Evolutionary conservation across 2,113 vertebrate genomes (phyloP).

Genomic region (Ondatra zibethicus): DNA sequence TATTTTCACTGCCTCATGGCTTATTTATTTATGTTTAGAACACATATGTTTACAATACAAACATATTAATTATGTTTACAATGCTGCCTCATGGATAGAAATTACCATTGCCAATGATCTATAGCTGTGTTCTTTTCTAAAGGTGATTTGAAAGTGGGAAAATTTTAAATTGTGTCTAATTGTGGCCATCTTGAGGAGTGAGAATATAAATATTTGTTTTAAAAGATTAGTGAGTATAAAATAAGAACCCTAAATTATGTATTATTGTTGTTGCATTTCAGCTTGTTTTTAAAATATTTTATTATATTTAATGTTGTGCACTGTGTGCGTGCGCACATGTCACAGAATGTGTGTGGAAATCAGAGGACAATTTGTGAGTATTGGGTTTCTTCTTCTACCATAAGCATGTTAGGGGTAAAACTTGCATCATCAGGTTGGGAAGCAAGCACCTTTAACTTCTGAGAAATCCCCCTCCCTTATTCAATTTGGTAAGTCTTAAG

Average conservation of each 20-base stretch:
- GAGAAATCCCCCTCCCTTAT: too few relatives aligned
- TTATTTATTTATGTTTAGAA: background rate
- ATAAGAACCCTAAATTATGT: background rate
- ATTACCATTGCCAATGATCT: background rate
- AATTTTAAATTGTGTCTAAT: background rate
- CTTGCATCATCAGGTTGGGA: background rate
- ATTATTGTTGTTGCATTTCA: background rate
- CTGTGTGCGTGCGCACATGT: background rate
- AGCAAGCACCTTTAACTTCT: background rate
- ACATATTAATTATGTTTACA: background rate
- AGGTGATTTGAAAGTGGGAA: background rate
- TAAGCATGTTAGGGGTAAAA: accelerated
- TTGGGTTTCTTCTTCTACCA: background rate
- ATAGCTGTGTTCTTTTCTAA: background rate
- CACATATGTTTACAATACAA: background rate
- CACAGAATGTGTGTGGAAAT: background rate
- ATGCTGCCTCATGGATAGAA: too few relatives aligned
- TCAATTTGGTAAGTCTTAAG: background rate
- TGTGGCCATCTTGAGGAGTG: background rate
- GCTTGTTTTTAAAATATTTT: background rate
- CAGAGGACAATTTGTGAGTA: too few relatives aligned
- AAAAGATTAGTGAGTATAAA: background rate
- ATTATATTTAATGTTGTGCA: too few relatives aligned
- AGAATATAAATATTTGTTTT: background rate
- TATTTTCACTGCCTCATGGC: background rate